Evolutionary conservation across 2,888 invertebrate genomes (phyloP).

Genomic region (Gastracanthus pulcherrimus): DNA sequence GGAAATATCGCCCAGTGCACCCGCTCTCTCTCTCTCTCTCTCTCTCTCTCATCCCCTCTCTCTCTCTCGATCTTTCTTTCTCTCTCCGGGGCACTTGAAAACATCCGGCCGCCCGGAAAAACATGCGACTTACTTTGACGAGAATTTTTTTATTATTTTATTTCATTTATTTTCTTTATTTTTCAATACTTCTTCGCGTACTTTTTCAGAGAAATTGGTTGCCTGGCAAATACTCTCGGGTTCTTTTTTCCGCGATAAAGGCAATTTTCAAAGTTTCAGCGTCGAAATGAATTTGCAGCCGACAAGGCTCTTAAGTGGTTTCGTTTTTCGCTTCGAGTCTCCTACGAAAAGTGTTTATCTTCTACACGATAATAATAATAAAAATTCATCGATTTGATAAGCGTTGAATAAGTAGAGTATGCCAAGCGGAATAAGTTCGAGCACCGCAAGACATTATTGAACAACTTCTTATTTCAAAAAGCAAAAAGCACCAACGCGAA

Average conservation of each 20-base stretch:
- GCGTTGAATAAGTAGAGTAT: background rate
- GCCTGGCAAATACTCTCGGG: too few relatives aligned
- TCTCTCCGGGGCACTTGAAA: conserved; percentile 43
- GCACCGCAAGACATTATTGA: background rate
- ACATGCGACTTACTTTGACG: conserved; percentile 38
- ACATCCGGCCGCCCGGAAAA: conserved; percentile 43
- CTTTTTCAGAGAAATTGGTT: too few relatives aligned
- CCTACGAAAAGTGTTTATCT: background rate
- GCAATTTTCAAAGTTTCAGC: background rate
- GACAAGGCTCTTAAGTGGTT: too few relatives aligned
- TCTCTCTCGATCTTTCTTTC: too few relatives aligned
- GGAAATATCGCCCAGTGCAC: conserved; percentile 47
- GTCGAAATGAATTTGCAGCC: too few relatives aligned
- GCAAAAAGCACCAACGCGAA: too few relatives aligned
- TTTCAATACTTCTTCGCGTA: too few relatives aligned
- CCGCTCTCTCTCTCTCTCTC: too few relatives aligned
- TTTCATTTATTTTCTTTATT: too few relatives aligned
- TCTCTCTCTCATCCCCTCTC: too few relatives aligned
- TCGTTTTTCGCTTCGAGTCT: too few relatives aligned
- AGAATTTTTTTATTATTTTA: conserved; percentile 10
- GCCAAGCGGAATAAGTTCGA: background rate
- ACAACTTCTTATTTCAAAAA: too few relatives aligned
- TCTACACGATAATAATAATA: background rate
- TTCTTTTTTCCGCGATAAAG: background rate
- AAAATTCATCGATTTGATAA: background rate